phyloP scores from a whole-genome alignment of 2,888 invertebrate genomes.

The Cantharis nigra region DNA sequence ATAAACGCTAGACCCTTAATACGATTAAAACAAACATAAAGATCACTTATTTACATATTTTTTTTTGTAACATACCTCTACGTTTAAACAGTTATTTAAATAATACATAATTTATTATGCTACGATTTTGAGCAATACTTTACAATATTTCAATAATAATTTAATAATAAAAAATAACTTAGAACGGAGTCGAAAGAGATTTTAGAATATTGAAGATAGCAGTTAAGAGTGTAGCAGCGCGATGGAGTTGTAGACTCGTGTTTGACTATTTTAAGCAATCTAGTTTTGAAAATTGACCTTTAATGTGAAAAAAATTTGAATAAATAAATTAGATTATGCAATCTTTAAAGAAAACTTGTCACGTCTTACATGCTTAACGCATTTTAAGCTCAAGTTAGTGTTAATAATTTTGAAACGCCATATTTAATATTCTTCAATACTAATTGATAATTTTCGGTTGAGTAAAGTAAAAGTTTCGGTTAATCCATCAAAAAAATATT shows the following conservation, averaged over 20 bases:
- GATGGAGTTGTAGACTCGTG: neutral
- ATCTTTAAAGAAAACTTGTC: neutral
- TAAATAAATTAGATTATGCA: neutral
- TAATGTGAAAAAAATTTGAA: neutral
- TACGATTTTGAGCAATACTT: neutral
- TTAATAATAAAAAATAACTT: neutral
- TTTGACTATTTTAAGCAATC: neutral
- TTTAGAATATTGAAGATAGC: too few species aligned
- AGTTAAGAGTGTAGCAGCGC: neutral
- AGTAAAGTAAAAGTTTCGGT: constrained; percentile 17
- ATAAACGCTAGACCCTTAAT: constrained; percentile 31
- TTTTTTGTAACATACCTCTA: neutral
- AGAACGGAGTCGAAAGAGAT: neutral
- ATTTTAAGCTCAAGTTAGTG: neutral
- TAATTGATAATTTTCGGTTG: constrained; percentile 5
- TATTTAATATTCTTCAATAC: neutral
- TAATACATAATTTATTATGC: neutral
- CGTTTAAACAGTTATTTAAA: neutral
- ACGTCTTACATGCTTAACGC: neutral
- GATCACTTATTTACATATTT: constrained; percentile 30
- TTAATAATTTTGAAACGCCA: constrained; percentile 3
- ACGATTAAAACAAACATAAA: constrained; percentile 20
- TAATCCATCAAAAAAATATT: constrained; percentile 20
- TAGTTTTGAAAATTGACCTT: neutral
- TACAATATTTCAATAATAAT: neutral